Evolutionary conservation across 2,797 vertebrate genomes (phyloP), one percentile per base, ranked within the genome.

Genomic region (Miichthys miiuy): DNA sequence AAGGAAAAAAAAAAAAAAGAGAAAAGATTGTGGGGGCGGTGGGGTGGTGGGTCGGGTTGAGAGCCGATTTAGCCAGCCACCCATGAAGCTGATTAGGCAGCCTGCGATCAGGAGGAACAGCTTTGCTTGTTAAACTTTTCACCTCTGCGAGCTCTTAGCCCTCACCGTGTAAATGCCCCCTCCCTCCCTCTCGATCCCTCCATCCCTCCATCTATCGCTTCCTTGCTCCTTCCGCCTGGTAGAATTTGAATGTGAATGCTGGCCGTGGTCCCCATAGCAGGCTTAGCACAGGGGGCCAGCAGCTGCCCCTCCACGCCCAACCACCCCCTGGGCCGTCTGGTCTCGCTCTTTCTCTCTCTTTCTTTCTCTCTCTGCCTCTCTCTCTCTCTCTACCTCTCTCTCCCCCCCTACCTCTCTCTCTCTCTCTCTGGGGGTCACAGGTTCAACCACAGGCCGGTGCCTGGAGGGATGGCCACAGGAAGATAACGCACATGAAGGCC

Each of bases 51-150:
- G 89, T 82, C 65, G 69, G 82, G 87, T 88, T 90, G 91, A 91
- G 93, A 93, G 93, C 95, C 96, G 96, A 96, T 97, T 97, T 97
- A 96, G 95, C 94, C 96, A 99, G 96, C 97, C 97, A 97, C 97
- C 97, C 97, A 97, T 98, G 97, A 98, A 97, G 97, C 97, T 98
- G 97, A 98, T 99, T 98, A 98, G 96, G 91, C 96, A 96, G 96
- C 95, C 97, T 97, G 96, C 96, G 97, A 98, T 99, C 97, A 98
- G 97, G 97, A 98, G 97, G 96, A 97, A 97, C 96, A 97, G 97
- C 97, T 98, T 98, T 98, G 97, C 97, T 96, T 98, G 97, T 98
- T 99, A 97, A 98, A 99, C 97, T 99, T 98, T 98, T 98, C 97
- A 98, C 98, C 97, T 97, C 96, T 97, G 87, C 87, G 54, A 93